Evolutionary conservation across 2,113 vertebrate genomes (phyloP), one percentile per base, ranked within the genome.

Genomic region (Nothobranchius furzeri): DNA sequence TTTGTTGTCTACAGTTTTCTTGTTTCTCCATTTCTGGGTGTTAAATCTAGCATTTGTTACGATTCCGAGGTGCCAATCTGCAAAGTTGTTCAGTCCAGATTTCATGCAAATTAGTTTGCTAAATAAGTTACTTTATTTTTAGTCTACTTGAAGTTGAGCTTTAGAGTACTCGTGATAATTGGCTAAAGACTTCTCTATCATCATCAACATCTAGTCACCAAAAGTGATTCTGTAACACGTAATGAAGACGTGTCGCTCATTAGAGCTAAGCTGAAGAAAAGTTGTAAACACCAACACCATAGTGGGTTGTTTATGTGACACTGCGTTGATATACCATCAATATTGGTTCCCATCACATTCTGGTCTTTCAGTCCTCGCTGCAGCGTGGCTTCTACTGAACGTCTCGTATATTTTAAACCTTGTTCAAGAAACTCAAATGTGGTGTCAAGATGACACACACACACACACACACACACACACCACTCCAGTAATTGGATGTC

Each of bases 401-500:
- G 10, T 79, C 64, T 60, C 54, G 42, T 58, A 12, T 56, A 74
- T 69, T 81, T 81, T 75, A 82, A 81, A 54, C 67, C 52, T 59
- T 5, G 52, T 50, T 62, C 43, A 72, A 83, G 70, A 75, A 85
- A 70, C 60, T 66, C 61, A 74, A 84, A 85, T 9, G 48, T 61
- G 60, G 73, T 79, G 69, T 76, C 81, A 78, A 64, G 70, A 90
- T 86, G 81, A 88, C 79, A 87, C 77, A 77, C 78, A 68, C 70
- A 68, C 70, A 20, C 20, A 68, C 70, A 20, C 20, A 20, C 20
- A 88, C 79, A 87, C 77, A 77, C 78, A 68, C 70, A 68, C 70
- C 46, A n/a, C 76, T 79, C 54, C 75, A 79, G 78, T 90, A 90
- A 90, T 90, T 90, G 82, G 85, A 67, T 73, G 76, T 64, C 66